Evolutionary conservation across 2,888 invertebrate genomes (phyloP), one percentile per base, ranked within the genome.

Genomic region (Melipona beecheii): DNA sequence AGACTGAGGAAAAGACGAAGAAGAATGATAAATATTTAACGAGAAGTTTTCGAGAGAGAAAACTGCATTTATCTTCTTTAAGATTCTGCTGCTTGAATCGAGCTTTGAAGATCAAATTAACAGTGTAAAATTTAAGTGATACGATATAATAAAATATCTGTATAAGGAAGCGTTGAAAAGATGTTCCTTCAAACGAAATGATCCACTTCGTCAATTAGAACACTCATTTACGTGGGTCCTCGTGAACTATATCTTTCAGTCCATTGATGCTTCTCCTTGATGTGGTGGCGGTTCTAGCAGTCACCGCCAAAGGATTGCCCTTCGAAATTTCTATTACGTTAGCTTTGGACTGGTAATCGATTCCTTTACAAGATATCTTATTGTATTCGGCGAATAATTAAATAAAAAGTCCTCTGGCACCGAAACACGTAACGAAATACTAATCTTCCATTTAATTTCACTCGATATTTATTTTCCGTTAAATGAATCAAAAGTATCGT

Each of bases 231-330:
- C 52, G 19, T 74, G 36, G 13, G 31, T 64, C 24, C 43, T 36
- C 19, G 65, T 27, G 36, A 54, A 74, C 24, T 54, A 52, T 36
- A 54, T 24, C 52, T 74, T 54, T 52, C 54, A 74, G 65, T 65
- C 52, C 64, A 74, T 65, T 65, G 74, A 21, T 15, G 72, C 21
- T 9, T n/a, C 54, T 54, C 74, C 54, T 74, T 74, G 74, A 74
- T 74, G 74, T 74, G 66, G 68, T 52, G 19, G 24, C 68, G 17
- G n/a, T 50, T 31, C 60, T 75, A 31, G 49, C 68, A 60, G 43
- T 54, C 65, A 19, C 52, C 65, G 36, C 24, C 58, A 49, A 75
- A 75, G 60, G 58, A 56, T 58, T 75, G 31, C 58, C 49, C n/a
- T 31, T 43, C 68, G n/a, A 58, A 58, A 75, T 65, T 74, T 24